phyloP scores from a whole-genome alignment of 2,113 vertebrate genomes.

The Halichoerus grypus region DNA sequence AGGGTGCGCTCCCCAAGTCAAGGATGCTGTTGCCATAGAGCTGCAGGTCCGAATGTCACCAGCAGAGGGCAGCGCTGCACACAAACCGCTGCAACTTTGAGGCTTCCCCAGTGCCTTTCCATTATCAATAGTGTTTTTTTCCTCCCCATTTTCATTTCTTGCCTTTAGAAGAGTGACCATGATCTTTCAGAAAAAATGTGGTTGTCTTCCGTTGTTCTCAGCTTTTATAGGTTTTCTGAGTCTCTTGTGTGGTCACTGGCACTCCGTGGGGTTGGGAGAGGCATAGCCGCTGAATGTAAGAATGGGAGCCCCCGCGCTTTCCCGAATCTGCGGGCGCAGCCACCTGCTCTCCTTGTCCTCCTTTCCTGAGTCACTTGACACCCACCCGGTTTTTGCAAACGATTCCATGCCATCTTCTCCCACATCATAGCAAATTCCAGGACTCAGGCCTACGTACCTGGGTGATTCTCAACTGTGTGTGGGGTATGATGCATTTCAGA shows the following conservation, averaged over 20 bases:
- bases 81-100: neutral
- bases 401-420: neutral
- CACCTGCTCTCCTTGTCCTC: neutral
- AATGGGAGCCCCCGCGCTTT: neutral
- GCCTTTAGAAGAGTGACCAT: neutral
- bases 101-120: neutral
- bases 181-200: constrained; percentile 6
- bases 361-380: constrained; percentile 57
- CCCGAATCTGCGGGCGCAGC: neutral
- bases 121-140: neutral
- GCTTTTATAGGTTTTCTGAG: neutral
- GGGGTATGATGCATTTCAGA: neutral
- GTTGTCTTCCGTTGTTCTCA: neutral
- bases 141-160: neutral
- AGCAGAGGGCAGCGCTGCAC: constrained; percentile 72
- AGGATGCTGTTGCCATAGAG: neutral
- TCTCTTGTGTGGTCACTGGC: neutral
- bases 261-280: neutral
- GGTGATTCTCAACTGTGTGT: neutral
- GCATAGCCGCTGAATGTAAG: neutral
- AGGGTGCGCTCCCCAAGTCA: neutral
- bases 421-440: neutral
- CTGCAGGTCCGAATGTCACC: constrained; percentile 17
- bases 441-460: neutral
- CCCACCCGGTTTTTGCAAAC: constrained; percentile 31